Evolutionary conservation across 2,113 vertebrate genomes (phyloP).

Genomic region (Thunnus maccoyii): DNA sequence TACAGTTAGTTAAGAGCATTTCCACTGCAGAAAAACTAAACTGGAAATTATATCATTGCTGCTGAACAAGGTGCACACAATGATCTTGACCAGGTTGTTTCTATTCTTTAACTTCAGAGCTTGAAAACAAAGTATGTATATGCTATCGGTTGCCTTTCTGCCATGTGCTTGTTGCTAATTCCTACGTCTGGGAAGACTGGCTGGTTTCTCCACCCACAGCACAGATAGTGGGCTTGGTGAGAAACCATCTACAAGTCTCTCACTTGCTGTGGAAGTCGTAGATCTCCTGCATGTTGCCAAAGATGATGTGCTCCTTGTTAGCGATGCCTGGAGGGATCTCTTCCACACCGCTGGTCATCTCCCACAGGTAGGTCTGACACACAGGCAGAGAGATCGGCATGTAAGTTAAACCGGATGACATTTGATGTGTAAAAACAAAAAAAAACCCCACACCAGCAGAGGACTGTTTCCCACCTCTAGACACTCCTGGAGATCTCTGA

Average conservation of each 20-base stretch:
- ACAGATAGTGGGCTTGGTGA: neutral
- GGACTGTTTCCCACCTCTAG: conserved; percentile 87
- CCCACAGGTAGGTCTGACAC: conserved; percentile 95
- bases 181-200: neutral
- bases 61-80: neutral
- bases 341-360: conserved; percentile 97
- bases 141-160: neutral
- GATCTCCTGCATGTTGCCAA: conserved; percentile 99
- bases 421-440: neutral
- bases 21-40: neutral
- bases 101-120: neutral
- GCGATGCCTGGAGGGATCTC: conserved; percentile 94
- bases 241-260: conserved; percentile 41
- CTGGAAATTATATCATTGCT: neutral
- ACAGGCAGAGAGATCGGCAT: neutral
- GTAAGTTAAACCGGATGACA: neutral
- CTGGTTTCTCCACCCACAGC: neutral
- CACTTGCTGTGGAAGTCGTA: conserved; percentile 99
- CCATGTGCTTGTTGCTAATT: neutral
- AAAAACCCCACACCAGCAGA: neutral
- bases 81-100: neutral
- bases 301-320: conserved; percentile 95
- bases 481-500: conserved; percentile 96
- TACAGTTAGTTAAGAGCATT: neutral
- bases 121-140: neutral